Evolutionary conservation across 2,888 invertebrate species (phyloP).

Genomic region (Pristionchus fissidentatus): DNA sequence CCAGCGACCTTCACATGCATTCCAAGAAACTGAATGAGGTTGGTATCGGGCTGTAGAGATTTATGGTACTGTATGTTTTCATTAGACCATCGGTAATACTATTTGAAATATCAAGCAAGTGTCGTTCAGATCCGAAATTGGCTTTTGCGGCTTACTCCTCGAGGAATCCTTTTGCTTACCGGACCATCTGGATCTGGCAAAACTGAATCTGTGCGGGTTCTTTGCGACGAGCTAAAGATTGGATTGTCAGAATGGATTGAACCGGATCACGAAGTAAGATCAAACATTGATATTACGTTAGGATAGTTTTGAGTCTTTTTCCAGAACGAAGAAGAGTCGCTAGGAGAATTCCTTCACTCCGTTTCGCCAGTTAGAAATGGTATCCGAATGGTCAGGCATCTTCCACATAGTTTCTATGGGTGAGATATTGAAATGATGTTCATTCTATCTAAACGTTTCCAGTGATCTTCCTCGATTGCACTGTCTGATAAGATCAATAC

Average conservation of each 20-base stretch:
- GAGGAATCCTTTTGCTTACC: slow-evolving; percentile 33
- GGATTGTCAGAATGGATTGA: slow-evolving; percentile 16
- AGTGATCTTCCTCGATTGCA: slow-evolving; percentile 8
- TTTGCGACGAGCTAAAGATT: slow-evolving; percentile 27
- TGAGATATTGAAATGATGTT: neutral
- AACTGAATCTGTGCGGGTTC: neutral
- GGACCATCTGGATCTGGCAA: slow-evolving; percentile 46
- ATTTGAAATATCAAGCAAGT: neutral
- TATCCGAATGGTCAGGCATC: neutral
- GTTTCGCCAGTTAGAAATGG: neutral
- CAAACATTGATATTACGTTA: neutral
- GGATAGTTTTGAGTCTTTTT: neutral
- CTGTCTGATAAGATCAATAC: neutral
- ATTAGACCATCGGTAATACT: too few relatives aligned
- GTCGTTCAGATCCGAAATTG: slow-evolving; percentile 11
- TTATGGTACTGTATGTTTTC: neutral
- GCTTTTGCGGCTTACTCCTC: neutral
- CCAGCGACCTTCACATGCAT: slow-evolving; percentile 40
- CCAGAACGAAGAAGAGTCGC: neutral
- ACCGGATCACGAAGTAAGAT: slow-evolving; percentile 17
- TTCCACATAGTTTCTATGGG: neutral
- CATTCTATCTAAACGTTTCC: neutral
- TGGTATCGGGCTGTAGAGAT: neutral
- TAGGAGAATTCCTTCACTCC: neutral
- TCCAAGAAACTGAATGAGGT: slow-evolving; percentile 32